Evolutionary conservation across 2,113 vertebrate genomes (phyloP), one percentile per base, ranked within the genome.

Genomic region (Pterophyllum scalare): DNA sequence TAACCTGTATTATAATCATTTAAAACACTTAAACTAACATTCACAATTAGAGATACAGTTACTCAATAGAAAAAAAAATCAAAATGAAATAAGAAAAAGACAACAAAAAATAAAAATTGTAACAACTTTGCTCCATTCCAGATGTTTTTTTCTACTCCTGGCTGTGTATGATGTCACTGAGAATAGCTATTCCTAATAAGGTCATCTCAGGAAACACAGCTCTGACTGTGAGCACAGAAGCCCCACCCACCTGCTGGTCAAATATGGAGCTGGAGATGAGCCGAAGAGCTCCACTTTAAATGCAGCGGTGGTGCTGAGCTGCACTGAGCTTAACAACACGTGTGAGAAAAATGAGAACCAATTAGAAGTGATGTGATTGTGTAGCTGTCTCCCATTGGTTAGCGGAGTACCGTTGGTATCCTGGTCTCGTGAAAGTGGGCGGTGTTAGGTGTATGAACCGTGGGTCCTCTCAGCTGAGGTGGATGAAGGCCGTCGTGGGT

Each of bases 341-440:
- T 43, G 62, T 3, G 0, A 3, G 38, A 65, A 43, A 40, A 6
- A 43, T 0, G 13, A 65, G 62, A 43, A 24, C 40, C 13, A 0
- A 13, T 24, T 65, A 43, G 5, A 43, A 24, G 62, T 17, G 13
- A 43, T 0, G n/a, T 65, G 24, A 65, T 17, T n/a, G 7, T 22
- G 1, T 65, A 35, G 35, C 61, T 64, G 61, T 7, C 14, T 43
- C n/a, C 43, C n/a, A 43, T 43, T 65, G 62, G 62, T 24, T 65
- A 3, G 62, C 43, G 38, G 62, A 43, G 35, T 7, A 7, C 6
- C 14, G 46, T 17, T 19, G 46, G 46, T 43, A 65, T 40, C 61
- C 35, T 38, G 35, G 8, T 38, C 10, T 38, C 35, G 10, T 38
- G 35, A 38, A 9, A 38, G 35, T 24, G 61, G 61, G n/a, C 13